A percentile compares a stretch with the other conserved stretches of the same genome.
Evolutionary conservation across 2,888 invertebrate species (phyloP).

Genomic region (Rhagonycha lutea): DNA sequence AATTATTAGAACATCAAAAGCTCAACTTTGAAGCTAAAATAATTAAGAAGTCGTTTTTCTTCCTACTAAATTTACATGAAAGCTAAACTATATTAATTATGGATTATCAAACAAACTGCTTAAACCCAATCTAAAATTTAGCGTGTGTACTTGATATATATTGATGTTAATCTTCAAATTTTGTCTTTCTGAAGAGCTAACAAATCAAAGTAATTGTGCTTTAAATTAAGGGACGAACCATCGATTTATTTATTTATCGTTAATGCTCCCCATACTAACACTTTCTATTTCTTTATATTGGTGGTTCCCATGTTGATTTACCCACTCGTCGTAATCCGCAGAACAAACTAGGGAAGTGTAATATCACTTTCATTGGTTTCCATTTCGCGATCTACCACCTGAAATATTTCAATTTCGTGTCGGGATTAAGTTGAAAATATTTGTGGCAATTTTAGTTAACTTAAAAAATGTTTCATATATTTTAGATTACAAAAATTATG

Average conservation of each 20-base stretch:
- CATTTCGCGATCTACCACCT: background rate
- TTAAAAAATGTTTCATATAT: background rate
- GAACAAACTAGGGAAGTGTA: background rate
- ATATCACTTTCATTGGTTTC: background rate
- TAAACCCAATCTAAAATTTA: background rate
- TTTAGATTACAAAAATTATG: background rate
- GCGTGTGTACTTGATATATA: background rate
- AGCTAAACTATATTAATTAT: background rate
- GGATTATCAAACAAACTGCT: background rate
- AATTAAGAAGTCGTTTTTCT: background rate
- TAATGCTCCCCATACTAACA: background rate
- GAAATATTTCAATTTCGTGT: background rate
- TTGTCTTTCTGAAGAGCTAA: background rate
- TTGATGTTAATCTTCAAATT: background rate
- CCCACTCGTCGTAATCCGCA: background rate
- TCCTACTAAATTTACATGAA: background rate
- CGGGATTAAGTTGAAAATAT: background rate
- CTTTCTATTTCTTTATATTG: background rate
- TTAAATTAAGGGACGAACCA: background rate
- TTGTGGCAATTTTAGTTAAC: background rate
- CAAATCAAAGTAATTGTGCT: background rate
- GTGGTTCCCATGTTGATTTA: background rate
- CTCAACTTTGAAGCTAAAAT: too few species aligned
- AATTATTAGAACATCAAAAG: background rate
- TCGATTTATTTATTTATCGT: background rate